Base-by-base conservation (phyloP, 2,888 invertebrate genomes). In the Leptopterna dolabrata region DNA sequence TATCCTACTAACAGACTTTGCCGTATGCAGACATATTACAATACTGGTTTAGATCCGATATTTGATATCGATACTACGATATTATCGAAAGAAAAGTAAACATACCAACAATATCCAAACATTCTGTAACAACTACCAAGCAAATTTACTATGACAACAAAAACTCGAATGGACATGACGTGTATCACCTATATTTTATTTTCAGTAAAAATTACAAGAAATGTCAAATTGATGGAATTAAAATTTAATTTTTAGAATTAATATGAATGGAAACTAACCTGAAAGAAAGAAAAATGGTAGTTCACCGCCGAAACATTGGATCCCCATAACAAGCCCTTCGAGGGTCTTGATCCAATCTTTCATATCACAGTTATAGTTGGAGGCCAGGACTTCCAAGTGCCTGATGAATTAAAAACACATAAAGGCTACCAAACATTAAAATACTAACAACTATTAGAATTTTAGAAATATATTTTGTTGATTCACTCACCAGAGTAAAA, bases 221-320 rank as follows among this genome's bases (percentile, higher is more conserved):
- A 2, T 4, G 36, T 7, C 36, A 36, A 36, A 36, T 2, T n/a
- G 7, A 36, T 36, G 36, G 36, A 36, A 36, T 36, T 2, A 36
- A 36, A 36, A 2, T 36, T 36, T 2, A 36, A 36, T 36, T n/a
- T n/a, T n/a, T n/a, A n/a, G n/a, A n/a, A n/a, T n/a, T n/a, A n/a
- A n/a, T n/a, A n/a, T n/a, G n/a, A n/a, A n/a, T 51, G 24, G 13
- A 24, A 11, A 63, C 63, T 3, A 90, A 93, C 95, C 96, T 29
- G 97, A 97, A 2, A 96, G 92, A 91, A 97, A 97, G 92, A 97
- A 95, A 91, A 97, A 96, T 0, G 97, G 97, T 90, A 97, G 92
- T 92, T 97, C 97, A 0, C 97, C 97, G 30, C 95, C 94, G 91
- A 97, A 95, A 86, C 96, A 96, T 91, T 97, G 96, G 87, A 96